Evolutionary conservation across 2,113 vertebrate genomes (phyloP).

Genomic region (Talpa occidentalis): DNA sequence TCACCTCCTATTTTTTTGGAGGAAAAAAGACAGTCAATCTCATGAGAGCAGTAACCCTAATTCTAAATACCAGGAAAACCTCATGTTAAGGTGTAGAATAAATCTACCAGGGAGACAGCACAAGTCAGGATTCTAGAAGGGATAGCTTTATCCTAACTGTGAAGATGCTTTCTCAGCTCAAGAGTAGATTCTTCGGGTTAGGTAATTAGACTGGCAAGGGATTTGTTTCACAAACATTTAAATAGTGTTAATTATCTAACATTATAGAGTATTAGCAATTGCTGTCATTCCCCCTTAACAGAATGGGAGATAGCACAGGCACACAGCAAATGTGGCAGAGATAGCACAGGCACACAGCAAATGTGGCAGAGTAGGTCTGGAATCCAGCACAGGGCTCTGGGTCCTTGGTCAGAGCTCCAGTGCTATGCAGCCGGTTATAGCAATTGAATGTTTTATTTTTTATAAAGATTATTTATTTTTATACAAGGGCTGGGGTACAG

Average conservation of each 20-base stretch:
- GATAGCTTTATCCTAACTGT: background rate
- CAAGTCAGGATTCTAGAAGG: too few species aligned
- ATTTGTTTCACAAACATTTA: background rate
- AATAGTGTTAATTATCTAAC: background rate
- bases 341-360: background rate
- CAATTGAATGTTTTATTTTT: background rate
- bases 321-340: background rate
- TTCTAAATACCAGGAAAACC: background rate
- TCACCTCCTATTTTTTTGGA: slow-evolving; percentile 88
- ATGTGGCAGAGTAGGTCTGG: background rate
- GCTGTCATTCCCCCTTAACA: too few species aligned
- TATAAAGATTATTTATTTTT: too few species aligned
- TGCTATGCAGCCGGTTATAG: accelerated
- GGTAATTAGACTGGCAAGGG: background rate
- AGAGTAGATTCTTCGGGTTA: background rate
- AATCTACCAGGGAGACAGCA: background rate
- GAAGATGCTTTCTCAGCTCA: background rate
- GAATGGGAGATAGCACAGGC: background rate
- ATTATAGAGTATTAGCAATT: background rate
- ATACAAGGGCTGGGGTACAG: too few species aligned
- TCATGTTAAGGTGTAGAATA: background rate
- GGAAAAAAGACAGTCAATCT: slow-evolving; percentile 59
- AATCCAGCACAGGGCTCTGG: accelerated
- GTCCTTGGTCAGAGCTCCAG: background rate
- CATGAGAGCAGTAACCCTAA: background rate